Evolutionary conservation across 1,140 invertebrate genomes (phyloP), one percentile per base, ranked within the genome.

Genomic region (Papilio glaucus): DNA sequence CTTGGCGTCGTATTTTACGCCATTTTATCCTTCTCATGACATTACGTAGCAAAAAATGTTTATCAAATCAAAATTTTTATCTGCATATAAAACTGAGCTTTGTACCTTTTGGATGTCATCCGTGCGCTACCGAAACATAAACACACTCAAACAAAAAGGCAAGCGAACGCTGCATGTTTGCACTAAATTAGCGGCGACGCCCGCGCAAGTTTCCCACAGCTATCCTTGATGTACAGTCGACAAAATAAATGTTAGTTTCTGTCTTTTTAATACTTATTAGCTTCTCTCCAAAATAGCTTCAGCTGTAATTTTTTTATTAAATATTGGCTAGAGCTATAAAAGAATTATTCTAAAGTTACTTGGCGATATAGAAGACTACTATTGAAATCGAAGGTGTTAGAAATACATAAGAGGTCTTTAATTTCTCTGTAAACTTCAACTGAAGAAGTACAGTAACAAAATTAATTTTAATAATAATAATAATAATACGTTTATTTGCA

Each of bases 151-250:
- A 74, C 77, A 82, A 83, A 84, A 81, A 82, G 73, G 72, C 78
- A 60, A 71, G 60, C 65, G 76, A 78, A 81, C 78, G 87, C n/a
- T 83, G 86, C 85, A 84, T 86, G 84, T 82, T 87, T 83, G 86
- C 85, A 81, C 82, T 85, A 85, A 90, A 88, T 90, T 86, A 88
- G 84, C 85, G 77, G 80, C 83, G 84, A 87, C 87, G 86, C 85
- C 80, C 71, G 80, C 84, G 77, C 85, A 77, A 42, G 77, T 83
- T 91, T 91, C 89, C 84, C 89, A 91, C 86, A 87, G 81, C 74
- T 61, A 57, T 75, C 70, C 53, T 49, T 61, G 6, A n/a, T 8
- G 85, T 81, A 88, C 37, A 24, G 84, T 76, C 69, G 49, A 77
- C 83, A 87, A 62, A 79, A 63, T 21, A 76, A 73, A 12, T 21